Evolutionary conservation across 2,888 invertebrate species (phyloP), one percentile per base, ranked within the genome.

Genomic region (Pterostichus madidus): DNA sequence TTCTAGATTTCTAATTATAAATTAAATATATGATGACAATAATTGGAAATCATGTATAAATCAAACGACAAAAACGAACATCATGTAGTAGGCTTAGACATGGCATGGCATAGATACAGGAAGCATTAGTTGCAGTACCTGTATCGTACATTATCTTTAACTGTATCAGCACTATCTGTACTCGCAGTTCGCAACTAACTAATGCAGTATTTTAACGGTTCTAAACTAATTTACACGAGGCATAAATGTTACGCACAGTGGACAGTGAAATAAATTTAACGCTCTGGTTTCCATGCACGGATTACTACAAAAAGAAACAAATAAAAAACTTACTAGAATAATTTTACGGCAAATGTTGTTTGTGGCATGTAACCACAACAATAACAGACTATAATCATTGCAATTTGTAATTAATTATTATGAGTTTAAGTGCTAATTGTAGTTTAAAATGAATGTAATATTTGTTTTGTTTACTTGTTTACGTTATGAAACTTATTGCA

Each of bases 171-270:
- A 52, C 73, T 46, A 32, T 17, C 75, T 35, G 46, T 46, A 73
- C 4, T 52, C 13, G 35, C 31, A 52, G 31, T 52, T 59, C 13
- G 11, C 64, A 13, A 64, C 17, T 64, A 13, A 64, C 17, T 64
- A 64, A 64, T 64, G 32, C 64, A 24, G 73, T 49, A 17, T 24
- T 75, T 75, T 75, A 75, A 75, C 75, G 75, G 75, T 75, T 49
- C 35, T 75, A 15, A n/a, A 31, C 52, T 75, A 75, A 75, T 75
- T 75, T 52, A 75, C 75, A 52, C 49, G 44, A 71, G 68, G 68
- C 44, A 71, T 44, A 71, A 71, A 71, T 71, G 68, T 75, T 75
- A 49, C 75, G 75, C 52, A 6, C 17, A 6, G 17, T 78, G 78
- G 13, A 59, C 78, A 39, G 32, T 3, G 59, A 59, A 39, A 78